A percentile compares a stretch with the other conserved stretches of the same genome.
phyloP scores from a whole-genome alignment of 1,140 invertebrate genomes.

The Trichonephila clavipes region DNA sequence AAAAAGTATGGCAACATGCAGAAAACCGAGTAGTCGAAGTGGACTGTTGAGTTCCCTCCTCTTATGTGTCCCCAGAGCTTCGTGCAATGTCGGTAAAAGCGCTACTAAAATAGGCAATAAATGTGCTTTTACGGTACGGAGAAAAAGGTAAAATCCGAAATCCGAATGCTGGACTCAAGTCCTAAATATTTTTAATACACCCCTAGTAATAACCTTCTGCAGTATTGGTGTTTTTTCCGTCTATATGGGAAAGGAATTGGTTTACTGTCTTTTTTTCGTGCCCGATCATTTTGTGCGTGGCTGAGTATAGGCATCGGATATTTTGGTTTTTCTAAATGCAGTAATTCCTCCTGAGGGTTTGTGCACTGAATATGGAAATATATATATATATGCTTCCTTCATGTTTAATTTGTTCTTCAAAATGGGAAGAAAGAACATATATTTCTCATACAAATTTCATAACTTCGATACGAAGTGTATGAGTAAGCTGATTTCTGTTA shows the following conservation, averaged over 20 bases:
- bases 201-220: slow-evolving; percentile 43
- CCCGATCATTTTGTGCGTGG: neutral
- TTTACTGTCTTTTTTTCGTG: neutral
- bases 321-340: neutral
- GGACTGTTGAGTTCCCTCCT: slow-evolving; percentile 36
- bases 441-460: no score
- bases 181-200: slow-evolving; percentile 73
- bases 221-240: neutral
- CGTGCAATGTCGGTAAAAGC: slow-evolving; percentile 62
- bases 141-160: slow-evolving; percentile 41
- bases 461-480: no score
- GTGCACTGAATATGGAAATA: no score
- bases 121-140: slow-evolving; percentile 61
- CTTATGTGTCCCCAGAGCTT: slow-evolving; percentile 64
- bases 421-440: no score
- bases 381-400: no score
- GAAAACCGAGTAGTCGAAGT: slow-evolving; percentile 16
- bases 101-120: slow-evolving; percentile 70
- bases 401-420: no score
- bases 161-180: slow-evolving; percentile 35
- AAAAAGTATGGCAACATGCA: slow-evolving; percentile 38
- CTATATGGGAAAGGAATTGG: neutral
- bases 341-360: no score
- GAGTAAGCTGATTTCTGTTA: no score
- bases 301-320: neutral